Evolutionary conservation across 2,888 invertebrate genomes (phyloP).

Genomic region (Drosophila hamatofila): DNA sequence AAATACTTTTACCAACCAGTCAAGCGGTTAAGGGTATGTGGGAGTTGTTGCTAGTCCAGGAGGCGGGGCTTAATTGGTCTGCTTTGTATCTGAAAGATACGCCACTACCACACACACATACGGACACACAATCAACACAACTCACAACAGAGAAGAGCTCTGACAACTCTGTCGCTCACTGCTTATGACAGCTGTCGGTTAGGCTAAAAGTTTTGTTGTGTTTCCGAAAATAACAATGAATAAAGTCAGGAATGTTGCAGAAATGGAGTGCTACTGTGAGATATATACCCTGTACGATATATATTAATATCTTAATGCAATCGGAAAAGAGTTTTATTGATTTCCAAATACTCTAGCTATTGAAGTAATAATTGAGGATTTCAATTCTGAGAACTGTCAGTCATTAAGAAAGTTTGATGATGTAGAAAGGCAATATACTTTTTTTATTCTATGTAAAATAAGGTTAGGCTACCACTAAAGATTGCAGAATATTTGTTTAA

Average conservation of each 20-base stretch:
- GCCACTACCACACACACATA: slow-evolving; percentile 11
- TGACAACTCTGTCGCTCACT: slow-evolving; percentile 68
- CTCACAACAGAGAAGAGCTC: slow-evolving; percentile 15
- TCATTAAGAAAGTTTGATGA: no score
- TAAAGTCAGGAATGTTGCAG: background rate
- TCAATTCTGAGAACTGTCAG: background rate
- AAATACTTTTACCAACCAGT: slow-evolving; percentile 64
- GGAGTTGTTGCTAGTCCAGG: background rate
- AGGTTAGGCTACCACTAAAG: no score
- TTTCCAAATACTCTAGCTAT: background rate
- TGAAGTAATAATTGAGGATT: background rate
- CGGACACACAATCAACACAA: slow-evolving; percentile 21
- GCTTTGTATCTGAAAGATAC: slow-evolving; percentile 69
- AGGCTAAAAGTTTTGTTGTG: slow-evolving; percentile 60
- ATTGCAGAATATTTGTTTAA: no score
- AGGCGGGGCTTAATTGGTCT: slow-evolving; percentile 66
- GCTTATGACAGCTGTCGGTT: slow-evolving; percentile 71
- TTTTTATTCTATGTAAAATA: no score
- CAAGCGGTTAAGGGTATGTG: slow-evolving; percentile 31
- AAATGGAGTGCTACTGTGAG: background rate
- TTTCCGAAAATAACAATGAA: slow-evolving; percentile 14
- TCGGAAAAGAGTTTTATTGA: background rate
- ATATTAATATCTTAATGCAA: background rate
- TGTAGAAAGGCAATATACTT: no score
- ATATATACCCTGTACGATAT: slow-evolving; percentile 5